Conservation (phyloP, 2,113 vertebrate genomes). For the Probosciger aterrimus region DNA sequence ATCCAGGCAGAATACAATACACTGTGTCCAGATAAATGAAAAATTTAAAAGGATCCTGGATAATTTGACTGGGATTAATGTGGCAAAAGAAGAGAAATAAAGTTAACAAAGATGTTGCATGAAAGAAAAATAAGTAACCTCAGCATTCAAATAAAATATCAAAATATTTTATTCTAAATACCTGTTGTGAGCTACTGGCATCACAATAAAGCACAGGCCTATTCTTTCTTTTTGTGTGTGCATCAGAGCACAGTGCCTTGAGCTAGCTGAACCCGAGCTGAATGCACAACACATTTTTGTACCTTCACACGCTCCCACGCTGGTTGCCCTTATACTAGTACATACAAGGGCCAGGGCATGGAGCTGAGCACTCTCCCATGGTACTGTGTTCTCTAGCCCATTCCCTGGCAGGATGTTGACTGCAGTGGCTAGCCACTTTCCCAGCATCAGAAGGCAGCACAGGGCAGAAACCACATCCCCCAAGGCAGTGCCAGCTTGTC, state of each 20-base stretch:
- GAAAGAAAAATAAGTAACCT: neutral
- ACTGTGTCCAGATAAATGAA: conserved; percentile 4
- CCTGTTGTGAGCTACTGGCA: neutral
- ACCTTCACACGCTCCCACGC: neutral
- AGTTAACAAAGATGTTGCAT: neutral
- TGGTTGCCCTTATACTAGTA: fast-evolving
- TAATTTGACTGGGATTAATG: neutral
- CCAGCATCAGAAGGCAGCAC: neutral
- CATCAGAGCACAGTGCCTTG: fast-evolving
- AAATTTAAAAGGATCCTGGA: neutral
- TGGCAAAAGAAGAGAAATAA: neutral
- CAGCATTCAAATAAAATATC: neutral
- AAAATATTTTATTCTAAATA: neutral
- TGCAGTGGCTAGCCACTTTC: fast-evolving
- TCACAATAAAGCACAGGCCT: neutral
- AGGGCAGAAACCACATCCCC: neutral
- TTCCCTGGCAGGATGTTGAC: neutral
- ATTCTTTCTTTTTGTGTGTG: neutral
- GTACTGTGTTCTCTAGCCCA: fast-evolving
- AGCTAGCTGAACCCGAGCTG: neutral
- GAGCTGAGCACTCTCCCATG: neutral
- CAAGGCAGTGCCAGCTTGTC: too few species aligned
- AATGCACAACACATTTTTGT: neutral
- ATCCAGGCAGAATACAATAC: neutral
- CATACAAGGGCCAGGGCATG: fast-evolving